Evolutionary conservation across 2,888 invertebrate species (phyloP).

Genomic region (Psylliodes chrysocephalus): DNA sequence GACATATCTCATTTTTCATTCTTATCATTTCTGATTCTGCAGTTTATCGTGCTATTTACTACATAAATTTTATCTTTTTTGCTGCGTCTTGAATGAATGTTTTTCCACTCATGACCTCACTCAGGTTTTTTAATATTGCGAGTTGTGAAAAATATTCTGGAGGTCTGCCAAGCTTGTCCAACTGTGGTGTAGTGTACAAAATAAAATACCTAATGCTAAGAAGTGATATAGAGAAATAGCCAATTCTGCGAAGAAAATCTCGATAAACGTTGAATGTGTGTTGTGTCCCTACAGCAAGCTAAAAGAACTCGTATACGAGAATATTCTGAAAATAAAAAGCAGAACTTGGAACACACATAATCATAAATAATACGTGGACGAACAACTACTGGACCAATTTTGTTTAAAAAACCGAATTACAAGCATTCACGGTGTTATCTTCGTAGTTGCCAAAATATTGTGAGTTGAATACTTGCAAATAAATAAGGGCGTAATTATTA

Average conservation of each 20-base stretch:
- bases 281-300: too few relatives aligned
- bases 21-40: slow-evolving; percentile 20
- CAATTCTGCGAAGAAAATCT: slow-evolving; percentile 1
- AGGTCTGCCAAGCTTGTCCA: slow-evolving; percentile 15
- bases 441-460: too few relatives aligned
- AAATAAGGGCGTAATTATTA: too few relatives aligned
- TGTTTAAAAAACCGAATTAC: too few relatives aligned
- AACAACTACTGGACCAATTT: too few relatives aligned
- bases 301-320: too few relatives aligned
- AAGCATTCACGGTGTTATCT: too few relatives aligned
- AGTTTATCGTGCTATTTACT: slow-evolving; percentile 21
- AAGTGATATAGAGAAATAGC: background rate
- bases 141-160: slow-evolving; percentile 23
- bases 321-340: too few relatives aligned
- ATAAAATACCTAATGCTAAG: slow-evolving; percentile 23
- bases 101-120: slow-evolving; percentile 25
- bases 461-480: too few relatives aligned
- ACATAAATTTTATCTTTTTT: slow-evolving; percentile 18
- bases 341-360: too few relatives aligned
- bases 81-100: slow-evolving; percentile 23
- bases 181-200: slow-evolving; percentile 22
- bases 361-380: too few relatives aligned
- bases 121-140: slow-evolving; percentile 21
- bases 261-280: too few relatives aligned
- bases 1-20: slow-evolving; percentile 33